Evolutionary conservation across 2,888 invertebrate species (phyloP).

Genomic region (Leptinotarsa tumamoca): DNA sequence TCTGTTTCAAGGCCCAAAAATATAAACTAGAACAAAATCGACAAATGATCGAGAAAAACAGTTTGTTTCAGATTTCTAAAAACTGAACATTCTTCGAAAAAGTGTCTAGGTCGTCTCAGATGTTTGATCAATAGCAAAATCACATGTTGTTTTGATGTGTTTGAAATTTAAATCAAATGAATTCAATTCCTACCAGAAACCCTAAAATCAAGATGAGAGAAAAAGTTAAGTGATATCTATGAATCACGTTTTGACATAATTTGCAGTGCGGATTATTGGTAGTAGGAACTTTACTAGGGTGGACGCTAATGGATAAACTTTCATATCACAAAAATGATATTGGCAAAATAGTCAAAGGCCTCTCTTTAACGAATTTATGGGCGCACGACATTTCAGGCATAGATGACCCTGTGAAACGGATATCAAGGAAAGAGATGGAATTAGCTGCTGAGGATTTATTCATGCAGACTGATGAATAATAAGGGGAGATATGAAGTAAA

Average conservation of each 20-base stretch:
- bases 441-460: slow-evolving; percentile 34
- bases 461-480: not conserved
- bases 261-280: slow-evolving; percentile 28
- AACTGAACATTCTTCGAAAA: slow-evolving; percentile 43
- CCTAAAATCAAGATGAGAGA: not conserved
- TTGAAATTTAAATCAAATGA: slow-evolving; percentile 27
- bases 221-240: not conserved
- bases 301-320: not conserved
- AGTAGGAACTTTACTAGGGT: not conserved
- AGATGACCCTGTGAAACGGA: slow-evolving; percentile 27
- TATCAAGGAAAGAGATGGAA: slow-evolving; percentile 20
- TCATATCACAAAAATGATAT: too few relatives aligned
- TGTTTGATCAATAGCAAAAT: slow-evolving; percentile 49
- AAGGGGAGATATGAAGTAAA: slow-evolving; percentile 41
- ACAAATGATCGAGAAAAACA: slow-evolving; percentile 29
- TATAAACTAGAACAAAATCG: slow-evolving; percentile 6
- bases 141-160: slow-evolving; percentile 51
- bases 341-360: not conserved
- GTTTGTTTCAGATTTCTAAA: slow-evolving; percentile 51
- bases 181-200: not conserved
- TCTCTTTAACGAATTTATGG: slow-evolving; percentile 28
- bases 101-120: slow-evolving; percentile 44
- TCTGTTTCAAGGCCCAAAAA: slow-evolving; percentile 32
- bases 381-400: slow-evolving; percentile 32
- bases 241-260: too few relatives aligned